These are phyloP conservation scores for Bursaphelenchus mucronatus DNA, from an alignment of 1,140 invertebrate species.

Conservation along the genomic window DNA sequence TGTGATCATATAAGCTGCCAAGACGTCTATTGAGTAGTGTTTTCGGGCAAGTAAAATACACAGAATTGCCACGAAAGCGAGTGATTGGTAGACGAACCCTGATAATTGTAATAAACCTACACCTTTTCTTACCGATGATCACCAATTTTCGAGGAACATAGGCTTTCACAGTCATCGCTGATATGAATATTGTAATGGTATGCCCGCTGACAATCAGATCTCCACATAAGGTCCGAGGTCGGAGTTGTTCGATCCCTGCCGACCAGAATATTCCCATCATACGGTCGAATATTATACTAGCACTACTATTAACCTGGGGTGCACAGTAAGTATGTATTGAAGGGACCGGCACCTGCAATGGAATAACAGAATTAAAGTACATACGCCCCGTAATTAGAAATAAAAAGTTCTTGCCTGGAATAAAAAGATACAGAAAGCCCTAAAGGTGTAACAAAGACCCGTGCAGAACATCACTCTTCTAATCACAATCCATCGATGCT, in stretches of 20 bases:
- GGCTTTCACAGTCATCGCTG: constrained; percentile 21
- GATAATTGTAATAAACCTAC: constrained; percentile 15
- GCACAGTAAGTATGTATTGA: constrained; percentile 34
- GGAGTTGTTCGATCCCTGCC: constrained; percentile 31
- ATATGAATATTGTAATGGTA: constrained; percentile 33
- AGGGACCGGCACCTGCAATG: constrained; percentile 29
- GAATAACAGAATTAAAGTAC: constrained; percentile 15
- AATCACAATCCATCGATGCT: constrained; percentile 35
- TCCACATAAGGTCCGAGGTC: constrained; percentile 29
- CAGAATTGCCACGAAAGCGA: constrained; percentile 69
- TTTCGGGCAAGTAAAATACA: constrained; percentile 77
- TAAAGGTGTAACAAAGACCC: constrained; percentile 25
- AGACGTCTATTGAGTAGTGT: constrained; percentile 82
- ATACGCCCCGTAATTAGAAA: background rate
- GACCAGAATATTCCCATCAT: constrained; percentile 32
- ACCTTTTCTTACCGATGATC: constrained; percentile 65
- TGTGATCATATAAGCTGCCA: constrained; percentile 81
- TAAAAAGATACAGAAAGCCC: constrained; percentile 31
- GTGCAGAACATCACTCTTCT: constrained; percentile 27
- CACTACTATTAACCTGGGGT: constrained; percentile 19
- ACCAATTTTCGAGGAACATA: constrained; percentile 64
- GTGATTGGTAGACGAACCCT: constrained; percentile 66
- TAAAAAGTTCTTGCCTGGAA: constrained; percentile 20
- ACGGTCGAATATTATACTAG: constrained; percentile 27
- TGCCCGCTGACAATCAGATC: constrained; percentile 39